phyloP scores from a whole-genome alignment of 2,888 invertebrate genomes.

The Trissonchulus sp. region DNA sequence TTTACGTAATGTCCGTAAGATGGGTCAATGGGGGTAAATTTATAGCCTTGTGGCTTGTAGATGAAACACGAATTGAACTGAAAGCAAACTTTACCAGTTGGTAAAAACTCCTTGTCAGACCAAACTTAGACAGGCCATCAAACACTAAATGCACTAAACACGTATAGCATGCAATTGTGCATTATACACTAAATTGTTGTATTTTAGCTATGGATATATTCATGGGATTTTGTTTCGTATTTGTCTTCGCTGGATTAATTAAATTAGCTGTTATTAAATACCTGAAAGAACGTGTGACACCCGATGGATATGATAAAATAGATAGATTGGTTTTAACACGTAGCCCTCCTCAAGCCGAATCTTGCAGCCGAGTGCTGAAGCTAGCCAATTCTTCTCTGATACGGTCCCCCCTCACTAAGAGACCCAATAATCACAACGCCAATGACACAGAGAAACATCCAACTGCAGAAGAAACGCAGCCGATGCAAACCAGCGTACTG shows the following conservation, averaged over 20 bases:
- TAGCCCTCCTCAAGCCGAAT: not conserved
- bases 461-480: not conserved
- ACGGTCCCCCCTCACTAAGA: not conserved
- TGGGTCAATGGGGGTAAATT: too few species aligned
- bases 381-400: not conserved
- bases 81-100: too few species aligned
- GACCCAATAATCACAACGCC: not conserved
- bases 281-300: not conserved
- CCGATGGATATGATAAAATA: not conserved
- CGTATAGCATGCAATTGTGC: too few species aligned
- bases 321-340: too few species aligned
- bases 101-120: too few species aligned
- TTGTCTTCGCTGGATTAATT: constrained; percentile 9
- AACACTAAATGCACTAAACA: too few species aligned
- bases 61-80: too few species aligned
- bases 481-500: not conserved
- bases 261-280: constrained; percentile 20
- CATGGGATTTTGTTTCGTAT: constrained; percentile 20
- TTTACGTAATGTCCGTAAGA: too few species aligned
- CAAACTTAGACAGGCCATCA: too few species aligned
- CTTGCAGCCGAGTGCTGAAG: not conserved
- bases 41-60: too few species aligned
- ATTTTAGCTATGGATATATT: constrained; percentile 22
- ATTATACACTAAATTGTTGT: too few species aligned
- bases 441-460: not conserved